Base-by-base conservation (phyloP, 2,113 vertebrate genomes). In the Corydoras sp. region DNA sequence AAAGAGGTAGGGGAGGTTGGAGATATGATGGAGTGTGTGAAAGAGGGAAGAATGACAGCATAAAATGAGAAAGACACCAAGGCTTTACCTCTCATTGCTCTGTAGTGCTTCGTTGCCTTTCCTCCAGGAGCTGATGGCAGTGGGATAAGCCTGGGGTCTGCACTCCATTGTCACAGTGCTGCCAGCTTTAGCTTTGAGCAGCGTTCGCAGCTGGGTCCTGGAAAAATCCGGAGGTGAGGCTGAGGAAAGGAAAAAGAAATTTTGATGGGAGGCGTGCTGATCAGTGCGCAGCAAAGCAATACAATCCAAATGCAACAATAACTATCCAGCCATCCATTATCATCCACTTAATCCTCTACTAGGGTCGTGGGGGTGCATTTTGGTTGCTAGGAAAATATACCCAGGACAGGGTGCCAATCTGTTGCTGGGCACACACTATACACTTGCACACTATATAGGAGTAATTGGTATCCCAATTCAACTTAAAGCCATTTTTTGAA, bases 141-240 rank as follows among this genome's bases (percentile, higher is more conserved):
- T 87, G 35, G 94, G 94, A 81, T 91, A 93, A 81, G 93, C 94
- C 85, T 88, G 91, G 49, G 94, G 94, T 81, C 90, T 93, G 78
- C 95, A 97, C 76, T 94, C 92, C 83, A 98, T 85, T 72, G 82
- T 87, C 82, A 95, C 93, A 15, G 88, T 86, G 65, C 89, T 93
- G 82, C 94, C 95, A 72, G 87, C 90, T 68, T 95, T 93, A 78
- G 91, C 92, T 85, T 94, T 93, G 80, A 95, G 87, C 83, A 93
- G 80, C 68, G 86, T 76, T 83, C 89, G 90, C 88, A 96, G 92
- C 32, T 93, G 88, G n/a, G 84, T 93, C 74, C 85, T 91, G 77
- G 93, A 93, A 85, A 97, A 96, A 85, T 96, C 93, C 50, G 94
- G 94, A 76, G 95, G 89, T 70, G 93, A 93, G 24, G 94, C 94